A percentile compares a stretch with the other conserved stretches of the same genome.
These are phyloP conservation scores for Chrysolina oricalcia DNA, from an alignment of 2,888 invertebrate genomes.

Conservation along the genomic window DNA sequence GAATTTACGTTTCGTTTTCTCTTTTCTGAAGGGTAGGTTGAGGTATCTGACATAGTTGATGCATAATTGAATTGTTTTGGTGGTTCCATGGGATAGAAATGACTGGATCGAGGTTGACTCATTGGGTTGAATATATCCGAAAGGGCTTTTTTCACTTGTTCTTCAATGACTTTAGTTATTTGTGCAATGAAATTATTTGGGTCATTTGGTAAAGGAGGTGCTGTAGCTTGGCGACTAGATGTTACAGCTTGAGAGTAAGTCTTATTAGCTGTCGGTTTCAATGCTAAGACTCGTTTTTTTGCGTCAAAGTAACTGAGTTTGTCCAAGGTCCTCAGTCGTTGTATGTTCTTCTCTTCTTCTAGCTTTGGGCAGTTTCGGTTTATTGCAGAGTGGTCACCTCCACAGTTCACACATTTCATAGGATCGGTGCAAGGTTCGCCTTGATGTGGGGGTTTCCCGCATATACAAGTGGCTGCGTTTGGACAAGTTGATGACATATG, in stretches of 20 bases:
- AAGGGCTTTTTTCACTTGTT: conserved; percentile 1
- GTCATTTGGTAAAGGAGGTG: conserved; percentile 3
- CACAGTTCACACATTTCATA: conserved; percentile 28
- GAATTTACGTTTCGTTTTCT: neutral
- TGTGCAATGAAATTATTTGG: neutral
- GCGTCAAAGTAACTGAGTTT: conserved; percentile 14
- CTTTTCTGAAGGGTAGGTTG: conserved; percentile 15
- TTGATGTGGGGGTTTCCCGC: conserved; percentile 39
- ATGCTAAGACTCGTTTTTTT: conserved; percentile 19
- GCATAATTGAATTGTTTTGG: neutral
- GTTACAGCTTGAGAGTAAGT: conserved; percentile 15
- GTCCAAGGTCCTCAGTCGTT: conserved; percentile 18
- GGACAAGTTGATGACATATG: conserved; percentile 35
- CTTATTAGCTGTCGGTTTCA: conserved; percentile 20
- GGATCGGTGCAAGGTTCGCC: conserved; percentile 24
- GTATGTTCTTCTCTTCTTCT: neutral
- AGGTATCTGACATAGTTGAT: conserved; percentile 16
- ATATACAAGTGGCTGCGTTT: conserved; percentile 33
- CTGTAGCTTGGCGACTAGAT: too few relatives aligned
- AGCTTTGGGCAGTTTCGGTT: neutral
- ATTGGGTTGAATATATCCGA: conserved; percentile 6
- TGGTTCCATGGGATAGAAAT: conserved; percentile 14
- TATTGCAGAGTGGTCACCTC: neutral
- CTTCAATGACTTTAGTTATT: conserved; percentile 8
- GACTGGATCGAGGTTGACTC: neutral